Evolutionary conservation across 1,140 invertebrate species (phyloP), one percentile per base, ranked within the genome.

Genomic region (Saccostrea cuccullata): DNA sequence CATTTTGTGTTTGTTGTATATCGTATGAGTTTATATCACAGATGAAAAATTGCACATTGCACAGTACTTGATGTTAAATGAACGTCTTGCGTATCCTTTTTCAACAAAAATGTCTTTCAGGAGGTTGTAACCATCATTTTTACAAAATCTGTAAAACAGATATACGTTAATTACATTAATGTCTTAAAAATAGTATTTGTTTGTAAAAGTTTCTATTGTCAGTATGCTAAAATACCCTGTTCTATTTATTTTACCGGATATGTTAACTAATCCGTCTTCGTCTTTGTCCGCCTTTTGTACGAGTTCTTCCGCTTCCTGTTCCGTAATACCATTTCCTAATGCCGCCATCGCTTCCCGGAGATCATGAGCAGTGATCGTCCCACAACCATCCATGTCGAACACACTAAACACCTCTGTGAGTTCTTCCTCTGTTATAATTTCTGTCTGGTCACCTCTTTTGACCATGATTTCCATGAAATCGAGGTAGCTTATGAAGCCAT

Each of bases 331-430:
- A 17, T 55, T 64, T 47, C 87, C 87, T n/a, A 88, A 64, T 13
- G 36, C 47, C 15, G 23, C 23, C 60, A 88, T 84, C 6, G 82
- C 82, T 60, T 70, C 36, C 13, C 17, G 40, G 3, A 92, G 84
- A 82, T 90, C 87, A 17, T 85, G 86, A 15, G 90, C 97, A 1
- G 97, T 98, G 70, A 98, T 98, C 88, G 96, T 97, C 1, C 98
- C 98, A 95, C 98, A 98, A 93, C 98, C 98, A 96, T 99, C 98
- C 96, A 98, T 98, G 95, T 99, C 98, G 95, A 99, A 98, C 91
- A 99, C 98, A 96, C 98, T 97, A 97, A 99, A 99, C 90, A 98
- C 98, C 96, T 99, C 86, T 12, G 67, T 40, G 12, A 87, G 23
- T 13, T 77, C 86, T 17, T 87, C 82, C 82, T 55, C 82, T 2